Evolutionary conservation across 2,888 invertebrate species (phyloP).

Genomic region (Cheilosia grossa): DNA sequence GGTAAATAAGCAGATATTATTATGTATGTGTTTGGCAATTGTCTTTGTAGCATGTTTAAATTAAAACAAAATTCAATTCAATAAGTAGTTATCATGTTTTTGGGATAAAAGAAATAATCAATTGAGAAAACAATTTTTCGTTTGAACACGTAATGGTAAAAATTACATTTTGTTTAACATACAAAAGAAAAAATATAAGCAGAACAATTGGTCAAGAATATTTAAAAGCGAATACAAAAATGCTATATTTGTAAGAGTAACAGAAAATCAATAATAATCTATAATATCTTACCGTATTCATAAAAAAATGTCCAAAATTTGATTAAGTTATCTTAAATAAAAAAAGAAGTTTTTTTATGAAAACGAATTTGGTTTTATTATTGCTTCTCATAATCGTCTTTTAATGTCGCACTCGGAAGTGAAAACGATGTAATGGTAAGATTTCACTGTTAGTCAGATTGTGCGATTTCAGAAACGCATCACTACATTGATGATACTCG

Average conservation of each 20-base stretch:
- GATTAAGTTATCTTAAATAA: slow-evolving; percentile 74
- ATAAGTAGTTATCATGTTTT: slow-evolving; percentile 71
- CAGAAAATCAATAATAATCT: slow-evolving; percentile 67
- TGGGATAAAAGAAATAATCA: slow-evolving; percentile 68
- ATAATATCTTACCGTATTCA: slow-evolving; percentile 72
- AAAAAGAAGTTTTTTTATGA: slow-evolving; percentile 70
- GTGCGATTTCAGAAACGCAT: no score
- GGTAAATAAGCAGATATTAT: slow-evolving; percentile 41
- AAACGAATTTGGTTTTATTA: slow-evolving; percentile 46
- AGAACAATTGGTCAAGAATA: slow-evolving; percentile 62
- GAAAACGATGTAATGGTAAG: no score
- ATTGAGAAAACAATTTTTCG: background rate
- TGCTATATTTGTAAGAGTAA: slow-evolving; percentile 57
- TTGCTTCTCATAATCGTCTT: background rate
- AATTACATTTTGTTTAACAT: slow-evolving; percentile 40
- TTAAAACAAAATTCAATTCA: slow-evolving; percentile 56
- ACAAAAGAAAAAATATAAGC: slow-evolving; percentile 31
- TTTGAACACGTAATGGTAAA: slow-evolving; percentile 43
- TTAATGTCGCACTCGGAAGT: background rate
- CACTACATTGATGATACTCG: no score
- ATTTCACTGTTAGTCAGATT: no score
- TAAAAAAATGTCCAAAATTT: slow-evolving; percentile 74
- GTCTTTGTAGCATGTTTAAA: slow-evolving; percentile 62
- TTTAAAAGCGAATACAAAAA: slow-evolving; percentile 49
- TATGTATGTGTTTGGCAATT: slow-evolving; percentile 62